Base-by-base conservation (phyloP, 2,113 vertebrate species). In the Ammodytes marinus region DNA sequence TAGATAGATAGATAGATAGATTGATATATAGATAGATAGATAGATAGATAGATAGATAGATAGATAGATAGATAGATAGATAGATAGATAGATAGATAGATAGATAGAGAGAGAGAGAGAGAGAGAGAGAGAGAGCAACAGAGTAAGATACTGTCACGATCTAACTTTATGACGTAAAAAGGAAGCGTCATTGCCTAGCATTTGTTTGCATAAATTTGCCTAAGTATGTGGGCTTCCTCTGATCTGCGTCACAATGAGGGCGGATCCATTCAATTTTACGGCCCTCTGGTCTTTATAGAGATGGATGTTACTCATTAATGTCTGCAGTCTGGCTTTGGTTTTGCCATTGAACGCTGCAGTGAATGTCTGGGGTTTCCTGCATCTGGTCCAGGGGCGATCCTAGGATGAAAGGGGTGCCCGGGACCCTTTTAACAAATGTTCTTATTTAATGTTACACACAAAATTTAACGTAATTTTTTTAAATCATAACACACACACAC, bases 81-180 rank as follows among this genome's bases (percentile, higher is more conserved):
- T 4, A 43, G 7, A 13, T 6, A 49, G 64, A 49, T 14, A 50
- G 46, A 67, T 17, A 37, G 27, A 27, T 1, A 27, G 27, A 27
- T 1, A 27, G 1, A 27, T 1, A 27, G 27, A 27, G 27, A 27
- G 27, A 27, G 27, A 27, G 27, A 2, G 27, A 2, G 27, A 27
- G 27, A 27, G 27, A 27, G 27, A 27, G 27, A 27, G 27, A 27
- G 27, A 27, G 27, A 54, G 35, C 55, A 10, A 19, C 67, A 53
- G 63, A 57, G 65, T 71, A 43, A 75, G 64, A 60, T 55, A 73
- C n/a, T 52, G 70, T 77, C 69, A 45, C 72, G 1, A 67, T 87
- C 72, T 78, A 52, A 83, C 67, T 54, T 77, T 17, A 65, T 90
- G 90, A 88, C 80, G 80, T 89, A 80, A 59, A 88, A 74, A 75